Evolutionary conservation across 92 coral and sea anemone species (phyloP).

Genomic region (Epizoanthus stellaris): DNA sequence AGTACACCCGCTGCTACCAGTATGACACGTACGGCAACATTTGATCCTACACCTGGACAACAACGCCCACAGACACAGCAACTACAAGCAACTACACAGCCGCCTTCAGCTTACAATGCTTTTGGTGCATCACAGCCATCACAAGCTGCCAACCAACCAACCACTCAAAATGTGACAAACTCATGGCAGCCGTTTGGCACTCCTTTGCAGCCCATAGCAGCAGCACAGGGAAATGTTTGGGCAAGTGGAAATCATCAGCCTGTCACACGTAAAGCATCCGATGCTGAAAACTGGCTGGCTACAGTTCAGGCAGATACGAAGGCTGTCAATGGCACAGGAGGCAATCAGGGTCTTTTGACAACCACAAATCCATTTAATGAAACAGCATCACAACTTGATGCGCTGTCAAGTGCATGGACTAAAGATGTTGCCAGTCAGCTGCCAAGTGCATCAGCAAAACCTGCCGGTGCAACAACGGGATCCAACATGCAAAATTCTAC

Average conservation of each 20-base stretch:
- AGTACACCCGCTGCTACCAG: constrained; percentile 31
- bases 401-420: constrained; percentile 90
- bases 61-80: constrained; percentile 14
- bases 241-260: constrained; percentile 48
- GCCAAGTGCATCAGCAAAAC: constrained; percentile 38
- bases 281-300: constrained; percentile 90
- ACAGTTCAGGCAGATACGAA: constrained; percentile 69
- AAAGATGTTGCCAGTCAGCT: constrained; percentile 68
- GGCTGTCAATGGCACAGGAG: constrained; percentile 37
- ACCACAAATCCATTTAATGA: constrained; percentile 81
- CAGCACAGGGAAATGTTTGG: constrained; percentile 42
- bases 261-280: constrained; percentile 53
- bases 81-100: not conserved
- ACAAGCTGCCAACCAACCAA: constrained; percentile 47
- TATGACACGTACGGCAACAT: not conserved
- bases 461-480: constrained; percentile 4
- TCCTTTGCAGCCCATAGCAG: constrained; percentile 40
- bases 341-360: constrained; percentile 80
- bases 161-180: constrained; percentile 45
- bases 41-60: constrained; percentile 39
- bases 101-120: constrained; percentile 35
- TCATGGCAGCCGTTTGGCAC: constrained; percentile 62
- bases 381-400: constrained; percentile 68
- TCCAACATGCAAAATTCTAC: constrained; percentile 4
- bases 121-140: constrained; percentile 41